Evolutionary conservation across 2,113 vertebrate species (phyloP), one percentile per base, ranked within the genome.

Genomic region (Syngnathoides biaculeatus): DNA sequence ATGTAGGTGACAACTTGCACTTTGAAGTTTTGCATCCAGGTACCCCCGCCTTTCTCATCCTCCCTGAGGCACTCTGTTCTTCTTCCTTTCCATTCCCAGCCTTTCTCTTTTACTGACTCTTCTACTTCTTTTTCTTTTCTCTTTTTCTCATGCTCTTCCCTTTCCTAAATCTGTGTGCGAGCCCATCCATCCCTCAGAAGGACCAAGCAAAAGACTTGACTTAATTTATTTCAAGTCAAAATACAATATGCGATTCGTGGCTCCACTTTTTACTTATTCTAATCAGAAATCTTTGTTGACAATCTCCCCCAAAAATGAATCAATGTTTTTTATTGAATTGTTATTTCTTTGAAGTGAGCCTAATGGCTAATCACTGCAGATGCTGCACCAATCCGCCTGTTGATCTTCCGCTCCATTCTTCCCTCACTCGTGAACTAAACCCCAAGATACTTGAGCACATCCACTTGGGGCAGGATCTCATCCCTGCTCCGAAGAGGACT

Each of bases 11-110:
- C 82, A 87, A 82, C 63, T 69, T 83, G 79, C 76, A 85, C 87
- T 90, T 89, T 89, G 84, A 90, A 85, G 89, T 87, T 82, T 71
- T 40, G 71, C 81, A 82, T 35, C 79, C 81, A 88, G 81, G 83
- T 85, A 63, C 64, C 78, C 68, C 77, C 77, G 58, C 72, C 72
- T 71, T 68, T 62, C 65, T 38, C 71, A 65, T 81, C 73, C 60
- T 68, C 75, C 83, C 82, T 67, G 60, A 45, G 83, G 84, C 79
- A 68, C 40, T 69, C 50, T 43, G 26, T 43, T 42, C 39, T 42
- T 39, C 39, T 58, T 17, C 45, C 61, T 47, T 35, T 48, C 19
- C 45, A 30, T 22, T 50, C 63, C 63, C 63, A 38, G 19, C 47
- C 35, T 9, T 79, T 61, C 48, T 68, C 73, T 79, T 74, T 73